Conservation (phyloP, 2,888 invertebrate genomes). For the Euproctis similis region DNA sequence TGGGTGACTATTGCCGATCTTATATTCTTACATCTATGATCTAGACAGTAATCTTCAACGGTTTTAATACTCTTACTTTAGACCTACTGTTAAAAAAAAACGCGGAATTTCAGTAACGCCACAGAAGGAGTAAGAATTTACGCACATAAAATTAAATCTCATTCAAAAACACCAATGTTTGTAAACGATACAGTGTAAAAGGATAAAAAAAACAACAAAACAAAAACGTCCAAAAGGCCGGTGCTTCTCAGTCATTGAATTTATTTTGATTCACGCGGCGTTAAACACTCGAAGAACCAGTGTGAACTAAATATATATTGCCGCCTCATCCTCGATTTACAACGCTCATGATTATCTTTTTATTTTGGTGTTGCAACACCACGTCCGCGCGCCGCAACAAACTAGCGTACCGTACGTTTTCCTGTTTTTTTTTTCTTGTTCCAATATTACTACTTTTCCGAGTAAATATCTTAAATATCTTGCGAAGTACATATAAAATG, state of each 20-base stretch:
- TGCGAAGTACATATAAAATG: slow-evolving; percentile 1
- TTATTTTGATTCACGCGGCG: slow-evolving; percentile 1
- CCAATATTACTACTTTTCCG: slow-evolving; percentile 15
- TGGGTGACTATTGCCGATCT: too few species aligned
- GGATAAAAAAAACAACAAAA: background rate
- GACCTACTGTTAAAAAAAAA: too few species aligned
- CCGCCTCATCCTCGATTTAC: slow-evolving; percentile 4
- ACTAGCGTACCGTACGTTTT: slow-evolving; percentile 11
- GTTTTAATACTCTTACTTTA: too few species aligned
- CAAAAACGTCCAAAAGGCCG: background rate
- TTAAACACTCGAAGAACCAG: slow-evolving; percentile 1
- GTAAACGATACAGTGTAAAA: too few species aligned
- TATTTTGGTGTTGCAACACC: slow-evolving; percentile 3
- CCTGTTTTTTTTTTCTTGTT: slow-evolving; percentile 20
- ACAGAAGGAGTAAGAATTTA: too few species aligned
- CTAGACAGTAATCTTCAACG: too few species aligned
- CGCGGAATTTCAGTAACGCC: too few species aligned
- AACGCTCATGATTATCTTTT: slow-evolving; percentile 6
- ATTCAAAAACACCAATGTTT: too few species aligned
- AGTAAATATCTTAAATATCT: slow-evolving; percentile 21
- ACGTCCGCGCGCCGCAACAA: slow-evolving; percentile 1
- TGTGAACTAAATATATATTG: slow-evolving; percentile 5
- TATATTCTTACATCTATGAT: too few species aligned
- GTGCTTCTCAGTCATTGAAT: background rate
- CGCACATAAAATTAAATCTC: too few species aligned